phyloP scores from a whole-genome alignment of 2,113 vertebrate species.

The Caranx ignobilis region DNA sequence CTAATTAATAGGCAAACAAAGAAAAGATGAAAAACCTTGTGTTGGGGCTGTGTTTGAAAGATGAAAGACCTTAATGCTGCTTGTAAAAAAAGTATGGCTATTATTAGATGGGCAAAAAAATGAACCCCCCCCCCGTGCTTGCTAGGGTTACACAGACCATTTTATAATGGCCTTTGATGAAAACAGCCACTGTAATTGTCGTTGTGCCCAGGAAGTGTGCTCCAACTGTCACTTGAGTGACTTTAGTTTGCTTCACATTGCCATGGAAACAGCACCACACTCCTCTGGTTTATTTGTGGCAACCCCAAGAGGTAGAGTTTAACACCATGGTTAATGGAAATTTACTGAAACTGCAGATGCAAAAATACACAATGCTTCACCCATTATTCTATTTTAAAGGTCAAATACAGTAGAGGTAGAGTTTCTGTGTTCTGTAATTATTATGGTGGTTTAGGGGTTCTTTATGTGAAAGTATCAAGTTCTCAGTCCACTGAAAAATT shows the following conservation, averaged over 20 bases:
- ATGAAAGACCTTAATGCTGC: constrained; percentile 70
- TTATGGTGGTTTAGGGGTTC: too few species aligned
- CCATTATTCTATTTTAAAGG: too few species aligned
- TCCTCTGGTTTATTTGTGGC: constrained; percentile 48
- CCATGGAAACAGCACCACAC: constrained; percentile 73
- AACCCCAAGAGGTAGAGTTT: constrained; percentile 18
- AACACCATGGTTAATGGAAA: background rate
- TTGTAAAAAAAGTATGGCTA: constrained; percentile 55
- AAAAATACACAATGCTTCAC: too few species aligned
- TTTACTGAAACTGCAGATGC: background rate
- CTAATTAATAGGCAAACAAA: constrained; percentile 78
- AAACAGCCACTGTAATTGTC: constrained; percentile 62
- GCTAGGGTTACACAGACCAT: constrained; percentile 27
- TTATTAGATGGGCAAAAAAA: constrained; percentile 64
- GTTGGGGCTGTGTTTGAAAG: constrained; percentile 30
- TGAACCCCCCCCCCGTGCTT: constrained; percentile 27
- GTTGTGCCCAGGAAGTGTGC: constrained; percentile 52
- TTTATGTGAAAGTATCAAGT: too few species aligned
- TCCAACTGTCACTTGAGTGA: constrained; percentile 6
- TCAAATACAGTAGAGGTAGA: too few species aligned
- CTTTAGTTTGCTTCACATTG: constrained; percentile 41
- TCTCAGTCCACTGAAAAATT: too few species aligned
- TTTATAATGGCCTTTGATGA: constrained; percentile 65
- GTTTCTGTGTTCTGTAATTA: too few species aligned
- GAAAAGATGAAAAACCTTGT: constrained; percentile 49